phyloP scores from a whole-genome alignment of 2,113 vertebrate species.

The Equus quagga region DNA sequence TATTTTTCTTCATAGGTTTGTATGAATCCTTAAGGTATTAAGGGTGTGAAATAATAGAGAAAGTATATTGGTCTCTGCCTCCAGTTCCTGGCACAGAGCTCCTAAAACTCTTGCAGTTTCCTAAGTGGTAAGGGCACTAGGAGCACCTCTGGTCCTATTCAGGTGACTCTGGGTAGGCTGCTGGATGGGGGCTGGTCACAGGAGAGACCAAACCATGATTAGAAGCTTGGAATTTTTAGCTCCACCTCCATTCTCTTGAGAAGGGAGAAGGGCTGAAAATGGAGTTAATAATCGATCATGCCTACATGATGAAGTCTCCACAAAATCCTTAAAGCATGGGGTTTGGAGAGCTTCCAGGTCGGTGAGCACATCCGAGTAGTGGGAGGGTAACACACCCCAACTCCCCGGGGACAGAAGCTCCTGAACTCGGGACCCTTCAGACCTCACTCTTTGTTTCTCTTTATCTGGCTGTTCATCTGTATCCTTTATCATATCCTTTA shows the following conservation, averaged over 20 bases:
- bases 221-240: not conserved
- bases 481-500: not conserved
- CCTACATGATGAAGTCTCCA: not conserved
- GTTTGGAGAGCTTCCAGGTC: not conserved
- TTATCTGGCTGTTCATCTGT: not conserved
- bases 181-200: not conserved
- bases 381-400: not conserved
- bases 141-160: too few species aligned
- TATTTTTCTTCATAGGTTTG: slow-evolving; percentile 46
- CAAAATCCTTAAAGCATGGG: not conserved
- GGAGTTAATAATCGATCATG: not conserved
- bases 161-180: too few species aligned
- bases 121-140: too few species aligned
- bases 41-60: not conserved
- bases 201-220: not conserved
- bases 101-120: not conserved
- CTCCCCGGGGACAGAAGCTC: not conserved
- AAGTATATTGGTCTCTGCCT: not conserved
- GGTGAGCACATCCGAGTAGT: not conserved
- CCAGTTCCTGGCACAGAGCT: not conserved
- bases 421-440: not conserved
- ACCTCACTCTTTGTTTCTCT: not conserved
- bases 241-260: not conserved
- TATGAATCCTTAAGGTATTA: slow-evolving; percentile 29
- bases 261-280: not conserved